Evolutionary conservation across 1,140 invertebrate species (phyloP), one percentile per base, ranked within the genome.

Genomic region (Phymastichus coffea): DNA sequence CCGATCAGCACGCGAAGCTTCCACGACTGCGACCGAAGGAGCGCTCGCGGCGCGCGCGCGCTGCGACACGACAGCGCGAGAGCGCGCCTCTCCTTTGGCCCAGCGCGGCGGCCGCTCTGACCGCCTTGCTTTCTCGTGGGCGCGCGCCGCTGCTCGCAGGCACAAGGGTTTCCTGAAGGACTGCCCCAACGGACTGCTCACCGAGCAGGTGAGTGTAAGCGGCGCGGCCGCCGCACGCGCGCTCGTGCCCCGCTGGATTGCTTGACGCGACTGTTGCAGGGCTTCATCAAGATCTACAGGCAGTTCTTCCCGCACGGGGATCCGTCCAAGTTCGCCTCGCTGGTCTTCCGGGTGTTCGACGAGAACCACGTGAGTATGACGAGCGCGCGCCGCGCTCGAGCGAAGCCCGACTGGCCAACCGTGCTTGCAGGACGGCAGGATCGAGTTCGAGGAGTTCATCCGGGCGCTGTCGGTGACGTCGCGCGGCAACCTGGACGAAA

Each of bases 291-390:
- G 83, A 98, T 98, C 75, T 98, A 98, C 85, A 95, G 96, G 82
- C 95, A 98, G 81, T 98, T 98, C 82, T 98, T 98, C 80, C 95
- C 96, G 49, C 92, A 97, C 87, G 94, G 95, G 66, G 95, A 98
- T 84, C 95, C 96, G 19, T 95, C 93, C 67, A 97, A 97, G 83
- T 99, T 99, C 79, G 95, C 96, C 17, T 91, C 92, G 23, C 86
- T 97, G 67, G 95, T 98, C 22, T 99, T 99, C 83, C 89, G 95
- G 76, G 96, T 98, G 28, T 98, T 98, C 80, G 96, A 99, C 77
- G 94, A 97, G 82, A 98, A 99, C 76, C 97, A 97, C 80, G 95
- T 98, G 82, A 90, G 90, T 41, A 60, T 40, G 30, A 33, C 30
- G 30, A 33, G 30, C 30, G 14, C 6, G 14, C 30, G 30, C 14